A percentile compares a stretch with the other conserved stretches of the same genome.
Evolutionary conservation across 2,113 vertebrate genomes (phyloP).

Genomic region (Thermophis baileyi): DNA sequence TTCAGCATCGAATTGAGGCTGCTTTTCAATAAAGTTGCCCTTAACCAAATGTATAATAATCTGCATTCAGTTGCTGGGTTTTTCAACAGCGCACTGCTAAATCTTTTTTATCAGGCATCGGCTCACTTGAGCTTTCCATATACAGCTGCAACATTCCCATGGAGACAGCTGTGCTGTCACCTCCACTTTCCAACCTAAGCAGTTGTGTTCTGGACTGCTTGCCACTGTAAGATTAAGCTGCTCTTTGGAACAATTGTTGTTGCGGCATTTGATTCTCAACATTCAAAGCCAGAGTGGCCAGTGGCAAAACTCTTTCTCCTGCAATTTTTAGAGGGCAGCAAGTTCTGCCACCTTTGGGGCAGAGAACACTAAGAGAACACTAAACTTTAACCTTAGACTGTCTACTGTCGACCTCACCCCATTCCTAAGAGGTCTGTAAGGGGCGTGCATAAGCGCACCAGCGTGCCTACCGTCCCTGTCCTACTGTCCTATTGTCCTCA

Average conservation of each 20-base stretch:
- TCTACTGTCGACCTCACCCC: too few relatives aligned
- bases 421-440: too few relatives aligned
- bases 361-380: neutral
- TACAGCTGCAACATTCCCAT: neutral
- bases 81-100: neutral
- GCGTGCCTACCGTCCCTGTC: too few relatives aligned
- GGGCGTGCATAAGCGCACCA: too few relatives aligned
- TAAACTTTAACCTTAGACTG: too few relatives aligned
- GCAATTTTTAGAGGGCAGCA: neutral
- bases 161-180: neutral
- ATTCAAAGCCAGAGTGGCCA: neutral
- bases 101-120: neutral
- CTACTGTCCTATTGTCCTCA: too few relatives aligned
- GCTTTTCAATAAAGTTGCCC: neutral
- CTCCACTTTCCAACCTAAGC: neutral
- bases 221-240: neutral
- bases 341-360: neutral
- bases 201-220: neutral
- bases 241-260: neutral
- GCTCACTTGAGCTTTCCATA: neutral
- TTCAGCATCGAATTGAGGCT: neutral
- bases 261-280: neutral
- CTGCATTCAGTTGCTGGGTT: neutral
- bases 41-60: neutral
- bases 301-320: neutral